Conservation (phyloP, 2,797 vertebrate species). For the Poeciliopsis infans region DNA sequence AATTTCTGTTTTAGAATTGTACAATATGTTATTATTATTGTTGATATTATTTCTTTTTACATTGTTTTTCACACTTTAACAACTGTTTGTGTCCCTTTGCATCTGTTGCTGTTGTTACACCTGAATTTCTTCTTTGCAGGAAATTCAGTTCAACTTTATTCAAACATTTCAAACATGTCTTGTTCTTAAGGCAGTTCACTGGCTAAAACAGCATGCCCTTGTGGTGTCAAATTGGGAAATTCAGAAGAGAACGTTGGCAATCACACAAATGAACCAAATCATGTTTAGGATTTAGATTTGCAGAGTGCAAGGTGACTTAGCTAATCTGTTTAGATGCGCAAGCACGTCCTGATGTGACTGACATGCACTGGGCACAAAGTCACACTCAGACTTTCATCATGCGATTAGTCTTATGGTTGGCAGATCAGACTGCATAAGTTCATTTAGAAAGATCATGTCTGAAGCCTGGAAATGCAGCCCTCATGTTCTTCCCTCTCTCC, state of each 20-base stretch:
- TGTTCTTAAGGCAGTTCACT: background rate
- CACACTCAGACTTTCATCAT: conserved; percentile 3
- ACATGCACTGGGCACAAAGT: background rate
- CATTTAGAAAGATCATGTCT: conserved; percentile 23
- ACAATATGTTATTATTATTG: too few relatives aligned
- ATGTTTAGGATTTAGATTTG: conserved; percentile 43
- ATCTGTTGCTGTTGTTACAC: too few relatives aligned
- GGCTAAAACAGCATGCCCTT: conserved; percentile 19
- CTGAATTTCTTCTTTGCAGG: too few relatives aligned
- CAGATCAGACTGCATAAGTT: conserved; percentile 16
- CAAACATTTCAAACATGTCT: too few relatives aligned
- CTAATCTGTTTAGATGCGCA: conserved; percentile 26
- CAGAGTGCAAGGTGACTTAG: conserved; percentile 34
- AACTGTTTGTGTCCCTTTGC: too few relatives aligned
- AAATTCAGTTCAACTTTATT: too few relatives aligned
- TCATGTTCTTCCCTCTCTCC: conserved; percentile 36
- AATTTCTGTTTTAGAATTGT: too few relatives aligned
- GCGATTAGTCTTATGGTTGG: conserved; percentile 12
- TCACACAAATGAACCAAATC: conserved; percentile 45
- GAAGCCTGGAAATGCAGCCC: conserved; percentile 32
- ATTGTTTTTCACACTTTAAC: too few relatives aligned
- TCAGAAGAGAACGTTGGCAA: conserved; percentile 39
- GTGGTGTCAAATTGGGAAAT: conserved; percentile 32
- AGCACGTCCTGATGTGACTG: background rate
- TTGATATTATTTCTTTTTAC: too few relatives aligned